Base-by-base conservation (phyloP, 2,113 vertebrate species). In the Takifugu bimaculatus region DNA sequence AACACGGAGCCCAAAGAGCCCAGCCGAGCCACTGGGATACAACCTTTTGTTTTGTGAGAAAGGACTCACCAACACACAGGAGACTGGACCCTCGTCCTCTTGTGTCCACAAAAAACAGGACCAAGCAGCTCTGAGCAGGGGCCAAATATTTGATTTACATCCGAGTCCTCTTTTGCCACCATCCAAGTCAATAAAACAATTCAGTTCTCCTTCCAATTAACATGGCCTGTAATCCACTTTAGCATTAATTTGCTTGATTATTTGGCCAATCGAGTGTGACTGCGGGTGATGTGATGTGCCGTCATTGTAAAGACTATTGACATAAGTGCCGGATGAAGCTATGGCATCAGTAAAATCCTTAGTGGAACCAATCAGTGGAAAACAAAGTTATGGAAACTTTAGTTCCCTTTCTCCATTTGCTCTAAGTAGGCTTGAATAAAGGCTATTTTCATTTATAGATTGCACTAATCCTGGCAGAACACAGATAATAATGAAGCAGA, bases 1-100 rank as follows among this genome's bases (percentile, higher is more conserved):
- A 78, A 76, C 69, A 72, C 69, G 6, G 54, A 70, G 68, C 72
- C 75, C 77, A 77, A 80, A 88, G 63, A 69, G 72, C 77, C 65
- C 15, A 83, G 71, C 89, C 90, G 86, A 85, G 64, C 90, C 85
- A 88, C 88, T 87, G 84, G 87, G 89, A 91, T 91, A 88, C 91
- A 87, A 70, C 69, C 42, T 60, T 70, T 51, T 54, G 74, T 82
- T 88, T 81, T 81, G 70, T 74, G 4, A 55, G 49, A 63, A 79
- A 74, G 83, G 87, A 89, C 88, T 90, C 78, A 74, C 66, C 65
- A 74, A 81, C 63, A 60, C 56, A 79, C 71, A 68, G 60, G 79
- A 60, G 54, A 79, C 60, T 10, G 67, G 70, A 81, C 72, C 69
- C 79, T 90, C 89, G 90, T 90, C 85, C 88, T 90, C 83, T 86